These are phyloP conservation scores for Stramonita haemastoma DNA, from an alignment of 2,888 invertebrate genomes.

Conservation along the genomic window DNA sequence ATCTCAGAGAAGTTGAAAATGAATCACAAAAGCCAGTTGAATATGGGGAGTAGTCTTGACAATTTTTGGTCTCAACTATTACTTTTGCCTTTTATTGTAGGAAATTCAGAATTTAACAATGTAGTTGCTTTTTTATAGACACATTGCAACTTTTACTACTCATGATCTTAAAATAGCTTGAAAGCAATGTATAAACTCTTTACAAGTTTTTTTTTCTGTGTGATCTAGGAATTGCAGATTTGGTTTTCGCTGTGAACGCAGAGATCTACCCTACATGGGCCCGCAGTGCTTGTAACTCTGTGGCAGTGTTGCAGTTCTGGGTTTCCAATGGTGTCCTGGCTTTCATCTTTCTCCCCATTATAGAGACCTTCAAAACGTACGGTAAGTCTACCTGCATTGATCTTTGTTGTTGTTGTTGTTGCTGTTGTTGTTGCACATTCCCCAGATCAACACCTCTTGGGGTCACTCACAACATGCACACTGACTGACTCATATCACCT, in stretches of 20 bases:
- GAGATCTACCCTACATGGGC: constrained; percentile 12
- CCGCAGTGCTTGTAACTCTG: background rate
- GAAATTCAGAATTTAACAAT: background rate
- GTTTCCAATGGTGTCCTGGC: background rate
- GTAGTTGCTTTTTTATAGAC: background rate
- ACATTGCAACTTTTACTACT: background rate
- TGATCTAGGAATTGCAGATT: background rate
- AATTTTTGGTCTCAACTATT: background rate
- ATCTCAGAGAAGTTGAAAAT: too few species aligned
- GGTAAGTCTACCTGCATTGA: background rate
- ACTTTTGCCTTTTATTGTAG: background rate
- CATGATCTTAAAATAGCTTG: background rate
- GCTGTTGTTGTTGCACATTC: too few species aligned
- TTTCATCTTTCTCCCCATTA: background rate
- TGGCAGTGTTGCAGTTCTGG: background rate
- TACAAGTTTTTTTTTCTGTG: background rate
- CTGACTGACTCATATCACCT: too few species aligned
- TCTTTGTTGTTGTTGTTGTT: background rate
- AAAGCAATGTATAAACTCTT: too few species aligned
- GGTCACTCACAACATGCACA: too few species aligned
- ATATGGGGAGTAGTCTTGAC: background rate
- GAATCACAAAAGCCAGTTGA: too few species aligned
- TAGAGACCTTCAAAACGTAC: background rate
- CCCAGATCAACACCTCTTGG: too few species aligned
- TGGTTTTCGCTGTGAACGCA: background rate